Percentiles rank a stretch among this genome's conserved stretches.
These are phyloP conservation scores for Carassius carassius DNA, from an alignment of 2,113 vertebrate species.

Conservation along the genomic window DNA sequence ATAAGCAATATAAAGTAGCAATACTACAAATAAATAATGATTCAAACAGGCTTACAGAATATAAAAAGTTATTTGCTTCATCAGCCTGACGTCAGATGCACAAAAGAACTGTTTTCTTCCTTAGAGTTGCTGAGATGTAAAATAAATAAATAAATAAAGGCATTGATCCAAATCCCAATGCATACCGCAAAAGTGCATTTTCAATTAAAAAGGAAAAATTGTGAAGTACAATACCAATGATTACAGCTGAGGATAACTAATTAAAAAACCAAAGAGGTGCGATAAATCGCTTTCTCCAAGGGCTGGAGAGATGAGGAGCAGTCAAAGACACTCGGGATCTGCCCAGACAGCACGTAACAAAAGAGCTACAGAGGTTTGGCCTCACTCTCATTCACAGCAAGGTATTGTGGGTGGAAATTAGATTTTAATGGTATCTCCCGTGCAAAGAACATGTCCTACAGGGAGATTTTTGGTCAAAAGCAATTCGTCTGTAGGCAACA, in stretches of 20 bases:
- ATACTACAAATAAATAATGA: background rate
- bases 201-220: conserved; percentile 44
- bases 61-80: background rate
- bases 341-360: conserved; percentile 7
- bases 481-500: conserved; percentile 17
- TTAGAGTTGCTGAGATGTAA: conserved; percentile 7
- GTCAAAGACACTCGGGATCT: conserved; percentile 15
- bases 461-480: conserved; percentile 20
- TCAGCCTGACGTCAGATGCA: background rate
- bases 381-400: conserved; percentile 44
- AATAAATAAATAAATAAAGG: background rate
- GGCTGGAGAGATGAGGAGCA: conserved; percentile 5
- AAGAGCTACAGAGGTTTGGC: conserved; percentile 18
- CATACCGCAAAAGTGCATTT: background rate
- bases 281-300: conserved; percentile 40
- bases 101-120: background rate
- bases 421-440: conserved; percentile 57
- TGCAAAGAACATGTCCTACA: conserved; percentile 48
- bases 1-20: background rate
- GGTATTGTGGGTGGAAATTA: conserved; percentile 43
- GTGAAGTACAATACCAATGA: conserved; percentile 39
- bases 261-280: conserved; percentile 22
- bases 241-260: conserved; percentile 37
- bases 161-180: conserved; percentile 39
- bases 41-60: background rate